Base-by-base conservation (phyloP, 2,113 vertebrate species). In the Sciurus niger region DNA sequence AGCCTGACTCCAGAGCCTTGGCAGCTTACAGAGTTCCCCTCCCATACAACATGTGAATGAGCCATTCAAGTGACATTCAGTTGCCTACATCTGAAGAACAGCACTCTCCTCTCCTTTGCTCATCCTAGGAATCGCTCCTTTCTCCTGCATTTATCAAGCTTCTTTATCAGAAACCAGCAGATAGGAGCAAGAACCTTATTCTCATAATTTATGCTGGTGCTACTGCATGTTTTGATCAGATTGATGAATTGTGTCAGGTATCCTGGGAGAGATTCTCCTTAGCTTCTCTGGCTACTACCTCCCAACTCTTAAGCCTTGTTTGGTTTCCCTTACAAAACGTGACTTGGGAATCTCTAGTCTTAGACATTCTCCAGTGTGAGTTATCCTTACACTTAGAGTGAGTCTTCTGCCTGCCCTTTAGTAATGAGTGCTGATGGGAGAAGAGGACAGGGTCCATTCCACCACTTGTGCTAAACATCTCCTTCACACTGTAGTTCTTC, bases 311-410 rank as follows among this genome's bases (percentile, higher is more conserved):
- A 67, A 73, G 58, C 51, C 65, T 73, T 43, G 24, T 48, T 63
- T 55, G 28, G 34, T 58, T 85, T 73, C 37, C 55, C 63, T 93
- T 83, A 74, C n/a, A 90, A 43, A 90, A 90, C 65, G 88, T 37
- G 58, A 43, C 74, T 84, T 24, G 24, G 46, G 34, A 55, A 60
- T 46, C 67, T 17, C 37, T 90, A 34, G 22, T 43, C 28, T 74
- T 40, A 55, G 63, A 43, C 30, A n/a, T 78, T 72, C 8, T 87
- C 58, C 28, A 88, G 82, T 37, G 72, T 58, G 30, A 87, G 28
- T 88, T 76, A 46, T 68, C 32, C 28, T 63, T 12, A 32, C 18
- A 60, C 55, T 20, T 48, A 34, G 74, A 79, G 10, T 70, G 10
- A 90, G 72, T 48, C 34, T 86, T 63, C 46, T 82, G 28, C 55